A percentile compares a stretch with the other conserved stretches of the same genome.
Conservation (phyloP, 2,797 vertebrate species). For the Protosalanx chinensis region DNA sequence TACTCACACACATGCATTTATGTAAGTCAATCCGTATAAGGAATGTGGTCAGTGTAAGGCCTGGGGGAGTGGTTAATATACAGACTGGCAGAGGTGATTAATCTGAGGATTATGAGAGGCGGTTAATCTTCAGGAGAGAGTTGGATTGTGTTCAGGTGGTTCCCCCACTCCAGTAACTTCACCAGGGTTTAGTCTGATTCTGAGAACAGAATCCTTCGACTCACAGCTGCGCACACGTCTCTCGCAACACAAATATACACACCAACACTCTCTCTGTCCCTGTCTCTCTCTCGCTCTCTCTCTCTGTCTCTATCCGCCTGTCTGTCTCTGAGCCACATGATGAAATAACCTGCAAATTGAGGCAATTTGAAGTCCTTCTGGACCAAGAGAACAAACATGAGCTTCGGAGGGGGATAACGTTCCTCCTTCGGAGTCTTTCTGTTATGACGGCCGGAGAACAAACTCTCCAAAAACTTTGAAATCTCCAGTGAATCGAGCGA, state of each 20-base stretch:
- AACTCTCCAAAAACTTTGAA: too few relatives aligned
- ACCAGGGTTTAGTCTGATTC: constrained; percentile 8
- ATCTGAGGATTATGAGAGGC: too few relatives aligned
- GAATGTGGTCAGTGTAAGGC: too few relatives aligned
- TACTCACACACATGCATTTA: too few relatives aligned
- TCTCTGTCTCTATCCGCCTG: neutral
- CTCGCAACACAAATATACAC: neutral
- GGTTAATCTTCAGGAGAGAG: too few relatives aligned
- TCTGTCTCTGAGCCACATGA: constrained; percentile 21
- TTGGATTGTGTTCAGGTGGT: neutral
- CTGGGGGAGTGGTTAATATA: too few relatives aligned
- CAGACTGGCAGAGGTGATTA: too few relatives aligned
- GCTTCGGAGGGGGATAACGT: constrained; percentile 6
- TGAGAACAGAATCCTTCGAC: constrained; percentile 13
- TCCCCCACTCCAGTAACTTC: neutral
- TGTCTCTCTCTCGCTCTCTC: neutral
- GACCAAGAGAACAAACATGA: constrained; percentile 28
- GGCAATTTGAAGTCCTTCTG: constrained; percentile 13
- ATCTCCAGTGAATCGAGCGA: neutral
- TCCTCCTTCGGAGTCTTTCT: neutral
- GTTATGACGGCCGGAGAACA: neutral
- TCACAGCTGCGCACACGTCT: neutral
- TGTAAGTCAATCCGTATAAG: too few relatives aligned
- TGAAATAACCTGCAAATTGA: constrained; percentile 31
- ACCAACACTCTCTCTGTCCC: neutral